Evolutionary conservation across 2,888 invertebrate genomes (phyloP), one percentile per base, ranked within the genome.

Genomic region (Drosophila fulvimacula): DNA sequence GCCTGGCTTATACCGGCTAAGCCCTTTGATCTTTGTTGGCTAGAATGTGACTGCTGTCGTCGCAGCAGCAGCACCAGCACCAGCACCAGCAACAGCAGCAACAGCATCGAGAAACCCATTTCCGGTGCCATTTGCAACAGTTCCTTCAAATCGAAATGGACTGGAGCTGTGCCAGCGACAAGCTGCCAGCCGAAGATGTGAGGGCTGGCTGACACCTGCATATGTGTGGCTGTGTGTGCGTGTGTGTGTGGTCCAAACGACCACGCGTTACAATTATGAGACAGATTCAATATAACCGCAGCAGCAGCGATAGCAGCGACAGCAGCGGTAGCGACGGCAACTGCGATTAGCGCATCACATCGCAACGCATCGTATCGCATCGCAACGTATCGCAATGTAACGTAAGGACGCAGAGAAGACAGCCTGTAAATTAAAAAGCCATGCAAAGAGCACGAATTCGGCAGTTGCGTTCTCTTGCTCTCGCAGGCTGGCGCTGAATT

Each of bases 221-320:
- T 34, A 34, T 51, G 34, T 36, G 51, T 34, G 49, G 1, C n/a
- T n/a, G 10, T 38, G 38, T 38, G 36, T 36, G 36, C 2, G 36
- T 36, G 38, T 34, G 49, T 15, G 51, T 21, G 51, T 5, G 48
- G 6, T 17, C 11, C 5, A 34, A 21, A 3, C n/a, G 34, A 34
- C 36, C 39, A 36, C 58, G 62, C 78, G 49, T 69, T 63, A 73
- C 60, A 76, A 77, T 76, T 73, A 75, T 78, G 64, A n/a, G 46
- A 60, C 61, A 34, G 55, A 56, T 52, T 57, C 52, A 41, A 24
- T 62, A 56, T 49, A 55, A 15, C 60, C 49, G 59, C 19, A 42
- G 49, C 49, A 46, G 51, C 58, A 27, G 24, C 19, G n/a, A 2
- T n/a, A 1, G 11, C 46, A 44, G 6, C 24, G 5, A 2, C 44